Base-by-base conservation (phyloP, 1,140 invertebrate species). In the Eupeodes corollae region DNA sequence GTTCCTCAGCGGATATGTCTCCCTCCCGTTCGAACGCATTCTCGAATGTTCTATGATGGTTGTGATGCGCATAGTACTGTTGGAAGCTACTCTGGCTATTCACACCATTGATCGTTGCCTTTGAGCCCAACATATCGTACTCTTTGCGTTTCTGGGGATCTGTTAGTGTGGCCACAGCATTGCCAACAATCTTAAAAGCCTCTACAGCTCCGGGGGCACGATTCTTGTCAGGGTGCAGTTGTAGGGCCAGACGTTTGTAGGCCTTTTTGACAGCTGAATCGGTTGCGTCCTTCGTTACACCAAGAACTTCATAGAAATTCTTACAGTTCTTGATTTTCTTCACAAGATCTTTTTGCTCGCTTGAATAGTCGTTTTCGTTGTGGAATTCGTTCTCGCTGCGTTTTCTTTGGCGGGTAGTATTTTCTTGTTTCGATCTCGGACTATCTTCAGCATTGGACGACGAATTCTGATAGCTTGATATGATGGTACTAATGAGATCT, bases 211-310 rank as follows among this genome's bases (percentile, higher is more conserved):
- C 92, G 1, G 94, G 94, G 16, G 90, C 88, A 68, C 91, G 91
- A 68, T 98, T 99, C 73, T 99, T 99, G 68, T 99, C 96, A 0
- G 96, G 96, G 78, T 99, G 96, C 54, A 98, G 82, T 65, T 92
- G 86, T 37, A 99, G 71, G 0, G 95, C 95, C 46, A 99, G 70
- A 69, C 96, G 96, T 64, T 91, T 88, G 67, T 99, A 99, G 1
- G 91, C 80, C 66, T 94, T 95, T 69, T 98, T 98, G 31, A 99
- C 82, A 55, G 97, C 92, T 38, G 80, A 82, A 58, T 98, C 94
- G 9, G 86, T 86, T 3, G 88, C 89, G 51, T 94, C 88, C 68
- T 96, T 96, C 3, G 75, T 79, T 3, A 98, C 80, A 21, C 84
- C 81, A 32, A 99, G 73, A 61, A 99, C 91, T 76, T 98, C 91